Evolutionary conservation across 2,113 vertebrate genomes (phyloP).

Genomic region (Telmatochromis sp.): DNA sequence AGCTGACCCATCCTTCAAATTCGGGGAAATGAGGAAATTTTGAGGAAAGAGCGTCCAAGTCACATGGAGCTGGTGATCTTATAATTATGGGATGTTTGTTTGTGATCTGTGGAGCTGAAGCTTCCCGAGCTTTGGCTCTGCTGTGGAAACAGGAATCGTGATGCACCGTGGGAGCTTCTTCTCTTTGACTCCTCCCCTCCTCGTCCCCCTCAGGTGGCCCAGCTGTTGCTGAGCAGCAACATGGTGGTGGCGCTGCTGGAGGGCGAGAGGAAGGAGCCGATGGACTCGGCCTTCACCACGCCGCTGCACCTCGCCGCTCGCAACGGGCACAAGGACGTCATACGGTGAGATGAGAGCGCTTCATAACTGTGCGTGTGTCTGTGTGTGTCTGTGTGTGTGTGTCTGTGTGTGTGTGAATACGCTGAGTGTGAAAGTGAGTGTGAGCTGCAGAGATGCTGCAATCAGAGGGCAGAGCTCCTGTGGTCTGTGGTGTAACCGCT

Average conservation of each 20-base stretch:
- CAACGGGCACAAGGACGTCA: constrained; percentile 92
- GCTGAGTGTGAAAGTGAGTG: too few species aligned
- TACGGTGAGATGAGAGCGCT: constrained; percentile 69
- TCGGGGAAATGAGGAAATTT: too few species aligned
- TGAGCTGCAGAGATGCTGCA: too few species aligned
- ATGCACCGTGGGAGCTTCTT: neutral
- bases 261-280: constrained; percentile 84
- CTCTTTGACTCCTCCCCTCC: neutral
- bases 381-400: too few species aligned
- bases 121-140: neutral
- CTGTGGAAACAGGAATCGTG: neutral
- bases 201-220: constrained; percentile 76
- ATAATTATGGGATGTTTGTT: neutral
- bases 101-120: neutral
- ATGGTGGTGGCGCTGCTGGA: constrained; percentile 87
- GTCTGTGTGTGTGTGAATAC: too few species aligned
- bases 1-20: too few species aligned
- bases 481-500: too few species aligned
- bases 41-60: neutral
- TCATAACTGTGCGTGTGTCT: rapidly evolving
- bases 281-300: constrained; percentile 87
- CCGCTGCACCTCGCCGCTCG: constrained; percentile 91
- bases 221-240: constrained; percentile 90
- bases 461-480: too few species aligned
- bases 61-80: neutral